Conservation (phyloP, 2,797 vertebrate genomes). For the Pygocentrus nattereri region DNA sequence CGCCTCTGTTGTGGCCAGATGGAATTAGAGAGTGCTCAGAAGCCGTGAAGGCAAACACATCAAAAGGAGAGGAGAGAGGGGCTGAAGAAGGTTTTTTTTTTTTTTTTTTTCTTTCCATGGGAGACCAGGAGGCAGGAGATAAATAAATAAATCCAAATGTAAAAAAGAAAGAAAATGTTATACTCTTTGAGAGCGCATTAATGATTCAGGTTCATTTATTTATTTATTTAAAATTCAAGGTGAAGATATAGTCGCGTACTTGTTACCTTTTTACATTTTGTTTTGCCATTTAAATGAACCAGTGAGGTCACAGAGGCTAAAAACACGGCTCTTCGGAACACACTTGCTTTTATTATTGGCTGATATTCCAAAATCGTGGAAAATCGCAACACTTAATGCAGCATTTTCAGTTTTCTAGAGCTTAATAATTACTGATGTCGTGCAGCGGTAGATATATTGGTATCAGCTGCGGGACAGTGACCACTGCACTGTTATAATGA, state of each 20-base stretch:
- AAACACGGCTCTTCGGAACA: neutral
- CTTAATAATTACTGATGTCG: neutral
- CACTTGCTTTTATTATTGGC: neutral
- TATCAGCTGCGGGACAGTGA: slow-evolving; percentile 25
- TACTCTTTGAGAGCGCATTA: slow-evolving; percentile 55
- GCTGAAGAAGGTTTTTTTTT: slow-evolving; percentile 52
- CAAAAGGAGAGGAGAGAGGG: slow-evolving; percentile 74
- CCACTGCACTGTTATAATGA: slow-evolving; percentile 40
- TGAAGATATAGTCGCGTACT: neutral
- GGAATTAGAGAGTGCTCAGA: slow-evolving; percentile 94
- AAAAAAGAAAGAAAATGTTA: slow-evolving; percentile 5
- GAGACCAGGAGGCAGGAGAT: slow-evolving; percentile 65
- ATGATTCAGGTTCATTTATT: slow-evolving; percentile 42
- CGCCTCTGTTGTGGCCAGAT: slow-evolving; percentile 98
- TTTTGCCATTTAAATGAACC: neutral
- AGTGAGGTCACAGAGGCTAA: neutral
- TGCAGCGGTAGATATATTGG: neutral
- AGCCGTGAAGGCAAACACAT: slow-evolving; percentile 97
- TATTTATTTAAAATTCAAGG: neutral
- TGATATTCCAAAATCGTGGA: neutral
- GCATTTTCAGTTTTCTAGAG: neutral
- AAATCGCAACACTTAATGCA: neutral
- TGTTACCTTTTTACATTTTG: neutral
- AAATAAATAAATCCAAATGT: slow-evolving; percentile 66
- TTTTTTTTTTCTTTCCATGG: slow-evolving; percentile 62